Evolutionary conservation across 2,888 invertebrate genomes (phyloP), one percentile per base, ranked within the genome.

Genomic region (Amphipoea oculea): DNA sequence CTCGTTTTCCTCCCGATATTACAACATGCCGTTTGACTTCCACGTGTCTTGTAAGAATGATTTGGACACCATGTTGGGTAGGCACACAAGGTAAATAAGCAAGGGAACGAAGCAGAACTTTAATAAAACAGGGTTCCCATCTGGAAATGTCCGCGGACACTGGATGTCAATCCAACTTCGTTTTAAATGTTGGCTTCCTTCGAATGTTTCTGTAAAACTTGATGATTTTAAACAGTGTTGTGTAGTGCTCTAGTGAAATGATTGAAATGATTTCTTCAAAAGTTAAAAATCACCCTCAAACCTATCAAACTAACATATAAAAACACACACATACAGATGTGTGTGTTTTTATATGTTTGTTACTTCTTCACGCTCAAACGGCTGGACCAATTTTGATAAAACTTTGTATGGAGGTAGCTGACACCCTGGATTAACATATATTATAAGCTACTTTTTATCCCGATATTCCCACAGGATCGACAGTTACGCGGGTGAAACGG

Each of bases 41-140:
- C 42, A 42, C 42, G 2, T 42, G 23, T 42, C 7, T 7, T 40
- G 14, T 23, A 42, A 23, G 14, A 66, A n/a, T 67, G n/a, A n/a
- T 67, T n/a, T n/a, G n/a, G n/a, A 67, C 1, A n/a, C n/a, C n/a
- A 42, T n/a, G 9, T 67, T 42, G 67, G n/a, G 42, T 42, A 66
- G 66, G 42, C 45, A 29, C 29, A 82, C 68, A 77, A 71, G 40
- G 69, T 82, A 83, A 83, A 83, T 83, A 86, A 77, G 54, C n/a
- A 57, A 70, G 17, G 71, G 42, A 73, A 77, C 29, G 42, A 65
- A 78, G 54, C 45, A 29, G 42, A 66, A 70, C 67, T 83, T 79
- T 79, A 75, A 76, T 83, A 83, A 70, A 78, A 76, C 51, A 14
- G 48, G 45, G 40, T 40, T 74, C 73, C 72, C 51, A 70, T 57